Base-by-base conservation (phyloP, 2,113 vertebrate species). In the Syngnathus floridae region DNA sequence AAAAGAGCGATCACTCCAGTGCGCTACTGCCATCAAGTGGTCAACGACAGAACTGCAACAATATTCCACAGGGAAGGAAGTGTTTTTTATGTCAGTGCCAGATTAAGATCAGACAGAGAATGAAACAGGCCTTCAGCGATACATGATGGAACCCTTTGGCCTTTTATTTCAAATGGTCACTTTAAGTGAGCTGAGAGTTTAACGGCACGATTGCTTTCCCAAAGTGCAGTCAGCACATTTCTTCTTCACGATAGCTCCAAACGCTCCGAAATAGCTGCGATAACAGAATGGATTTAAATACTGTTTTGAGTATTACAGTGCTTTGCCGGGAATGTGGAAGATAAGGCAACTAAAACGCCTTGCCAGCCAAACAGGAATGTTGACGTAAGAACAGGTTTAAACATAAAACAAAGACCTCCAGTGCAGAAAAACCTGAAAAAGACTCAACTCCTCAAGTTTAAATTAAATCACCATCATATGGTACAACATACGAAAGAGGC, bases 11-110 rank as follows among this genome's bases (percentile, higher is more conserved):
- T 0, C 5, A 19, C 4, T 13, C 17, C 71, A 40, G 38, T 64
- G 12, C 69, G 4, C 79, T 83, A 84, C 79, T 88, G 82, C 77
- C 86, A 74, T 19, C 84, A 78, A 75, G 80, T 70, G 82, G 74
- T 58, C 3, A 59, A 4, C 8, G 0, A 1, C 0, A 40, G 8
- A 38, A 64, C 35, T 64, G 13, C 60, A 45, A 26, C 21, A 41
- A 12, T n/a, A 52, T 36, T 21, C 70, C 13, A 67, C 62, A 31
- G 45, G 1, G 14, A 46, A 46, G 43, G 43, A 8, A 49, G 9
- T n/a, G 3, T 7, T 49, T 46, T 48, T 19, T 9, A n/a, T 2
- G 9, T 10, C 48, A 7, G n/a, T 7, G 48, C 48, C 14, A 7
- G 13, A 16, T 35, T 14, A 31, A 35, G 54, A 35, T 35, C 54